Conservation (phyloP, 2,797 vertebrate species). For the Gymnothorax reevesii region DNA sequence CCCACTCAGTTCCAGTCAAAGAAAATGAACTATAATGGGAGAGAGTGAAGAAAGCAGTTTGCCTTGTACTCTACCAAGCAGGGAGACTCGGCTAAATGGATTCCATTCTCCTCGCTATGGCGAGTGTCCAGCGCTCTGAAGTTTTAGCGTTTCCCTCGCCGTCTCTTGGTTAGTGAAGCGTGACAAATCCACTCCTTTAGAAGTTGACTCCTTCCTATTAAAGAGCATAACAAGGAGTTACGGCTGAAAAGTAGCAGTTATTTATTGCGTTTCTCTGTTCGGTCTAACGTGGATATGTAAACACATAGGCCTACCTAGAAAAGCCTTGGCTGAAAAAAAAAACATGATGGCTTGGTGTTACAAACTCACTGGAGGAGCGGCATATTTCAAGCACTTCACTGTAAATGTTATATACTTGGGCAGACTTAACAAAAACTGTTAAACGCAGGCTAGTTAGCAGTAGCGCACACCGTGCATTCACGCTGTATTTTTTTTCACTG, state of each 20-base stretch:
- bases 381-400: neutral
- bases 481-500: neutral
- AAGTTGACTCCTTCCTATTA: neutral
- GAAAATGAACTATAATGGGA: constrained; percentile 32
- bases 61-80: neutral
- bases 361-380: neutral
- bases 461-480: constrained; percentile 20
- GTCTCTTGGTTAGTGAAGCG: neutral
- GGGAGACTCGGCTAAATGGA: constrained; percentile 3
- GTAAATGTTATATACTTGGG: neutral
- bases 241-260: neutral
- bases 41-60: constrained; percentile 22
- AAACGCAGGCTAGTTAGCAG: constrained; percentile 3
- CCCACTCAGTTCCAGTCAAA: constrained; percentile 24
- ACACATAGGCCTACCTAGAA: neutral
- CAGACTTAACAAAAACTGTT: neutral
- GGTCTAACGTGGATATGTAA: neutral
- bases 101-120: neutral
- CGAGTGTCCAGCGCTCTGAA: constrained; percentile 9
- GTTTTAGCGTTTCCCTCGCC: neutral
- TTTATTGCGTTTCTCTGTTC: neutral
- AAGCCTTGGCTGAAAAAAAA: neutral
- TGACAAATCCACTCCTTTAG: neutral
- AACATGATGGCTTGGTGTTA: neutral
- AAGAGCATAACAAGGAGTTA: neutral